Conservation (phyloP, 2,797 vertebrate species). For the Octomys mimax region DNA sequence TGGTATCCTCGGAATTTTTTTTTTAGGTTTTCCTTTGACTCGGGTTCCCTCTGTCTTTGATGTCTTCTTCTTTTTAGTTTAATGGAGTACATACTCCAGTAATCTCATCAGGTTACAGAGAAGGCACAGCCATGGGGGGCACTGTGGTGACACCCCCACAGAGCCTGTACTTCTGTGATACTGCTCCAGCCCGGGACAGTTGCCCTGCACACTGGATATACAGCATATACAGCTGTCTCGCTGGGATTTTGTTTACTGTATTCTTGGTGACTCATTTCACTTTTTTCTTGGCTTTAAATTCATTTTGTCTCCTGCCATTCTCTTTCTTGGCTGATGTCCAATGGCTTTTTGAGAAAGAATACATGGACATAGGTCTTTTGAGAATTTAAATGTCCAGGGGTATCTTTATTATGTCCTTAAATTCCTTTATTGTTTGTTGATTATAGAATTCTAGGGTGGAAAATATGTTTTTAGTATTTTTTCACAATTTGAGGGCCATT, state of each 20-base stretch:
- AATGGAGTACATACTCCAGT: not conserved
- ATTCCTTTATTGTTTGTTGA: not conserved
- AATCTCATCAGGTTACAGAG: not conserved
- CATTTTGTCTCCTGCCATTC: not conserved
- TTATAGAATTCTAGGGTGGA: not conserved
- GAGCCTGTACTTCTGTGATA: not conserved
- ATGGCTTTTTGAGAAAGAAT: not conserved
- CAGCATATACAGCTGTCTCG: not conserved
- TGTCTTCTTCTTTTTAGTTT: not conserved
- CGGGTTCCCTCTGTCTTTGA: not conserved
- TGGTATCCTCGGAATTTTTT: not conserved
- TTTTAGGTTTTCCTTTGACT: not conserved
- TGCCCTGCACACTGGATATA: not conserved
- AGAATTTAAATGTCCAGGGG: not conserved
- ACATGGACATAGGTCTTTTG: not conserved
- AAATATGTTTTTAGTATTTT: not conserved
- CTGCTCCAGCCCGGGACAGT: not conserved
- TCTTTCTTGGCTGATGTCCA: not conserved
- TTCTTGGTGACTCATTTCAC: not conserved
- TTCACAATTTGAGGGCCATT: not conserved
- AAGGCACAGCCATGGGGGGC: not conserved
- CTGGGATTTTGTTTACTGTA: not conserved
- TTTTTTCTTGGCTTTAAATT: constrained; percentile 3
- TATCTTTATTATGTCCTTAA: not conserved
- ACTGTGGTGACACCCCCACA: no score